These are phyloP conservation scores for Neosilurus hyrtlii DNA, from an alignment of 2,797 vertebrate species.

Conservation along the genomic window DNA sequence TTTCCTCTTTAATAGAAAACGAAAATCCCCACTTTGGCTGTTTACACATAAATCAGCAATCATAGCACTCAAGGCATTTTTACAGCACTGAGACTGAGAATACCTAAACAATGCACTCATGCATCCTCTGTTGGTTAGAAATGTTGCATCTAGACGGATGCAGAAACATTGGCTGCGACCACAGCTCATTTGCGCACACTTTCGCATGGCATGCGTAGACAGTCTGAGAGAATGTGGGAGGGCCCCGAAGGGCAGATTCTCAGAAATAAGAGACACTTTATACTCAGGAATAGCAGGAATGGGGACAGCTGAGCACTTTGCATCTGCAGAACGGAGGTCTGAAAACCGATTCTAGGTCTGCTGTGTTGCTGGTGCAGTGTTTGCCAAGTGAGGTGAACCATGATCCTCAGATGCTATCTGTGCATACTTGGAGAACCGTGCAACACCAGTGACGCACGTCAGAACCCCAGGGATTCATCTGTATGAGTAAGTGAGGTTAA, in stretches of 20 bases:
- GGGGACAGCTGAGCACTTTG: conserved; percentile 30
- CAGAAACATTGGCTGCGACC: not conserved
- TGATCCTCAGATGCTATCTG: conserved; percentile 15
- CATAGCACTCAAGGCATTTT: not conserved
- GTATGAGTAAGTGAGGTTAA: not conserved
- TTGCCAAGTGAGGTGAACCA: conserved; percentile 16
- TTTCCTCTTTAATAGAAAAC: conserved; percentile 1
- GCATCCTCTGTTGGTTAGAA: conserved; percentile 17
- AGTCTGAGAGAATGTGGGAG: conserved; percentile 19
- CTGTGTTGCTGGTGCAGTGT: not conserved
- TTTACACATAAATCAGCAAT: not conserved
- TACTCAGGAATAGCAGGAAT: conserved; percentile 19
- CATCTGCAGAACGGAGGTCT: not conserved
- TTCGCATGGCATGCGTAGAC: conserved; percentile 15
- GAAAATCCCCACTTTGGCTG: not conserved
- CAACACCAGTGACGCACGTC: not conserved
- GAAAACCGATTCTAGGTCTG: conserved; percentile 7
- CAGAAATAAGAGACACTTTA: conserved; percentile 32
- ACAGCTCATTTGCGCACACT: conserved; percentile 10
- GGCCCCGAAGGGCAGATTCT: conserved; percentile 12
- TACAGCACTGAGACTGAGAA: not conserved
- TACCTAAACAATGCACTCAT: conserved; percentile 26
- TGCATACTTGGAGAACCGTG: not conserved
- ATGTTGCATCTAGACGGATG: conserved; percentile 14
- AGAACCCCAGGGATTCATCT: not conserved